These are phyloP conservation scores for Calliopsis andreniformis DNA, from an alignment of 1,140 invertebrate species.

Conservation along the genomic window DNA sequence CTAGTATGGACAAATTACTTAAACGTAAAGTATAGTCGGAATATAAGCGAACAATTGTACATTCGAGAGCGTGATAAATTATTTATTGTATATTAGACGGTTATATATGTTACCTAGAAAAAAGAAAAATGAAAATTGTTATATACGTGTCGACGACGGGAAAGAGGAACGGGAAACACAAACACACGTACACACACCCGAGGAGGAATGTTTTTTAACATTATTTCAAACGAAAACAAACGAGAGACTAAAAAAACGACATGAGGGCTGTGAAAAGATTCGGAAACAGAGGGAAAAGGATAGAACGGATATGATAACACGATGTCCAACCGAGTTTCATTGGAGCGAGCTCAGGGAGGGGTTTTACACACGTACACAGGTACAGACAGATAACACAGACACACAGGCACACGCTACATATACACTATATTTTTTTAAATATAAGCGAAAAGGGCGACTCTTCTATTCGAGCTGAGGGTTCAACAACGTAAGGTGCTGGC, in stretches of 20 bases:
- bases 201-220: conserved; percentile 47
- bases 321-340: conserved; percentile 56
- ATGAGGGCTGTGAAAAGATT: conserved; percentile 79
- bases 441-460: conserved; percentile 61
- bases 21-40: conserved; percentile 61
- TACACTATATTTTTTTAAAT: conserved; percentile 68
- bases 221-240: conserved; percentile 52
- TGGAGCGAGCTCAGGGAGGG: conserved; percentile 76
- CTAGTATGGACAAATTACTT: conserved; percentile 76
- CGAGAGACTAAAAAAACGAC: conserved; percentile 67
- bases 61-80: conserved; percentile 75
- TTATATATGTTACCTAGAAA: conserved; percentile 62
- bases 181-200: conserved; percentile 3
- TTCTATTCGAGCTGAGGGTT: conserved; percentile 71
- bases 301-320: conserved; percentile 17
- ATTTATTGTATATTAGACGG: conserved; percentile 78
- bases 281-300: conserved; percentile 44
- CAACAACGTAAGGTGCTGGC: conserved; percentile 78
- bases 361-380: conserved; percentile 33
- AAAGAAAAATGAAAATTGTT: conserved; percentile 56
- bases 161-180: conserved; percentile 27
- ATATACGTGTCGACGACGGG: conserved; percentile 49
- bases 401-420: conserved; percentile 24
- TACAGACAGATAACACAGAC: conserved; percentile 14
- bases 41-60: conserved; percentile 73